A percentile compares a stretch with the other conserved stretches of the same genome.
These are phyloP conservation scores for Pteromalus puparum DNA, from an alignment of 1,140 invertebrate species.

Conservation along the genomic window DNA sequence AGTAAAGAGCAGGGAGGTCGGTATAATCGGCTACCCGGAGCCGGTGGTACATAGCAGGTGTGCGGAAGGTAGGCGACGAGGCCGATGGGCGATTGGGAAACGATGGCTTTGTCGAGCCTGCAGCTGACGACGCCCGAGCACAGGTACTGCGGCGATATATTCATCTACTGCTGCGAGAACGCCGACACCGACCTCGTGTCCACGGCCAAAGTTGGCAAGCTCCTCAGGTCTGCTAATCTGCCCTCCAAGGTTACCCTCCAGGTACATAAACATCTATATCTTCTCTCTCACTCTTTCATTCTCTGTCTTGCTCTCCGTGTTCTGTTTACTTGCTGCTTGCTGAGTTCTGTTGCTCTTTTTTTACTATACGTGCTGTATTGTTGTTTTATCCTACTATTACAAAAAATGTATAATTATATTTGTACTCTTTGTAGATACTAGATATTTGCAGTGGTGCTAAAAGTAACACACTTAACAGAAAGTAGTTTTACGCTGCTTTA, in stretches of 20 bases:
- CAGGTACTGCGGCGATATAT: constrained; percentile 82
- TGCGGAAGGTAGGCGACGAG: background rate
- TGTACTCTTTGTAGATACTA: constrained; percentile 76
- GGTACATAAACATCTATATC: constrained; percentile 65
- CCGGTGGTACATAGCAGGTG: background rate
- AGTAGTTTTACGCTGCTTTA: constrained; percentile 92
- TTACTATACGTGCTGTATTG: no score
- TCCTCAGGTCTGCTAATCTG: constrained; percentile 86
- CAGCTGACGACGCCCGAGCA: constrained; percentile 82
- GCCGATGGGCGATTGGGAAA: constrained; percentile 69
- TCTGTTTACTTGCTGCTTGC: no score
- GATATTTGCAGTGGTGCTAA: constrained; percentile 78
- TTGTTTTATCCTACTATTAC: background rate
- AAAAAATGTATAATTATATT: constrained; percentile 28
- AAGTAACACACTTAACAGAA: constrained; percentile 79
- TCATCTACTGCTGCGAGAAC: constrained; percentile 87
- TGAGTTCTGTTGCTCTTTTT: no score
- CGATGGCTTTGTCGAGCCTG: constrained; percentile 64
- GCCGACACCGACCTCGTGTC: constrained; percentile 87
- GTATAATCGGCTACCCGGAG: no score
- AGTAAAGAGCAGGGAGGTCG: no score
- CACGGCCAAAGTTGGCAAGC: constrained; percentile 84
- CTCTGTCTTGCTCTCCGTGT: no score
- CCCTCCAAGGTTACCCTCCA: no score
- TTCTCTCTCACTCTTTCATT: constrained; percentile 22